Evolutionary conservation across 2,888 invertebrate species (phyloP).

Genomic region (Lepeophtheirus nordmannii): DNA sequence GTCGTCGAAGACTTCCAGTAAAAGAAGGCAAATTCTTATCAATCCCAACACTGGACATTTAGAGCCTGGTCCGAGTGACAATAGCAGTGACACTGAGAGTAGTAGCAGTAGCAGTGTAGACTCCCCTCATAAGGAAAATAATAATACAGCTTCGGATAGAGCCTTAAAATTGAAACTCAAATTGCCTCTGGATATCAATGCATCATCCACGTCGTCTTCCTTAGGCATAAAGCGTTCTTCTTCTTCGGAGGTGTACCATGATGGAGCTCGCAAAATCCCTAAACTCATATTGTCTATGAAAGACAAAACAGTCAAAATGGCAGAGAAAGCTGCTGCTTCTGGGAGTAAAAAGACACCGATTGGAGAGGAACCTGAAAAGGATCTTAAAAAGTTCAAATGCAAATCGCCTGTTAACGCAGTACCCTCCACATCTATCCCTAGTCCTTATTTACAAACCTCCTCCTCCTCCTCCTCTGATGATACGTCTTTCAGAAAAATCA

Average conservation of each 20-base stretch:
- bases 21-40: conserved; percentile 47
- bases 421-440: not conserved
- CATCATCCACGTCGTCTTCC: not conserved
- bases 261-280: conserved; percentile 10
- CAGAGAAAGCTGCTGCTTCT: not conserved
- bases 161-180: conserved; percentile 25
- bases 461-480: not conserved
- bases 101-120: conserved; percentile 25
- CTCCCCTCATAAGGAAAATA: not conserved
- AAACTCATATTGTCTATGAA: conserved; percentile 15
- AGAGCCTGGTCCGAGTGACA: conserved; percentile 54
- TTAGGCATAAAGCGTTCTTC: not conserved
- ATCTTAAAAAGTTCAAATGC: not conserved
- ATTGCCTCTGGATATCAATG: conserved; percentile 6
- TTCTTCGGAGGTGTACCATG: not conserved
- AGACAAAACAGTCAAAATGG: conserved; percentile 20
- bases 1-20: not conserved
- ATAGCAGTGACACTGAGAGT: conserved; percentile 45
- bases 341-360: not conserved
- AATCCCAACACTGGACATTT: conserved; percentile 73
- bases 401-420: not conserved
- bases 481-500: not conserved
- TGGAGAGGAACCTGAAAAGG: not conserved
- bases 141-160: conserved; percentile 20
- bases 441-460: not conserved